Evolutionary conservation across 1,140 invertebrate species (phyloP).

Genomic region (Megathymus violae): DNA sequence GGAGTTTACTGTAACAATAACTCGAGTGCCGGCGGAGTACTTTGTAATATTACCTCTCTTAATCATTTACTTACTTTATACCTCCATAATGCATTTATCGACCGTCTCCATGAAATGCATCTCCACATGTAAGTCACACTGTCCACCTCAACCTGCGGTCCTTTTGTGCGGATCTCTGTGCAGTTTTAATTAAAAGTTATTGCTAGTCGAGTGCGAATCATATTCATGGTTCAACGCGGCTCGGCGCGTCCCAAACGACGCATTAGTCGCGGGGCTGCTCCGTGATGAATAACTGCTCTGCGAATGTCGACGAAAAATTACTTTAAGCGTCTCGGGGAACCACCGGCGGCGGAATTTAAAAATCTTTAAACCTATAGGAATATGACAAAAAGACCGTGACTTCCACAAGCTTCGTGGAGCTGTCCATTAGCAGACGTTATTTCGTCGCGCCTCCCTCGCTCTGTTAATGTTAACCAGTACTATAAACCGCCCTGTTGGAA

Average conservation of each 20-base stretch:
- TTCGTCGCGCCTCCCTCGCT: too few relatives aligned
- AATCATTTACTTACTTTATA: too few relatives aligned
- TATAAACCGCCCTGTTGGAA: too few relatives aligned
- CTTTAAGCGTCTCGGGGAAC: slow-evolving; percentile 22
- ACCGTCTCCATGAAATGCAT: neutral
- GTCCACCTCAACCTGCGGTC: slow-evolving; percentile 6
- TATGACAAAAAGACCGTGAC: too few relatives aligned
- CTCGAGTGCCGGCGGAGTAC: too few relatives aligned
- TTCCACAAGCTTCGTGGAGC: too few relatives aligned
- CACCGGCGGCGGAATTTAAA: neutral
- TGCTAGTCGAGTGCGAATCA: slow-evolving; percentile 55
- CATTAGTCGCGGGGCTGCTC: slow-evolving; percentile 48
- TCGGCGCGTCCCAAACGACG: slow-evolving; percentile 56
- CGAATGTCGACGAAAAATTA: slow-evolving; percentile 27
- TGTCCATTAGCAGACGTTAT: too few relatives aligned
- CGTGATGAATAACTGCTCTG: slow-evolving; percentile 37
- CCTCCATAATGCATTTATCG: slow-evolving; percentile 1
- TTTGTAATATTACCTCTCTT: too few relatives aligned
- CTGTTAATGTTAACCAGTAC: too few relatives aligned
- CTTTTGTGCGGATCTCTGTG: slow-evolving; percentile 31
- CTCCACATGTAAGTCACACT: slow-evolving; percentile 4
- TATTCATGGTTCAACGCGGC: slow-evolving; percentile 47
- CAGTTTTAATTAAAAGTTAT: slow-evolving; percentile 63
- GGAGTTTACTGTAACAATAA: too few relatives aligned
- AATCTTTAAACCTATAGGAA: neutral